Evolutionary conservation across 2,113 vertebrate species (phyloP).

Genomic region (Atherinomorus stipes): DNA sequence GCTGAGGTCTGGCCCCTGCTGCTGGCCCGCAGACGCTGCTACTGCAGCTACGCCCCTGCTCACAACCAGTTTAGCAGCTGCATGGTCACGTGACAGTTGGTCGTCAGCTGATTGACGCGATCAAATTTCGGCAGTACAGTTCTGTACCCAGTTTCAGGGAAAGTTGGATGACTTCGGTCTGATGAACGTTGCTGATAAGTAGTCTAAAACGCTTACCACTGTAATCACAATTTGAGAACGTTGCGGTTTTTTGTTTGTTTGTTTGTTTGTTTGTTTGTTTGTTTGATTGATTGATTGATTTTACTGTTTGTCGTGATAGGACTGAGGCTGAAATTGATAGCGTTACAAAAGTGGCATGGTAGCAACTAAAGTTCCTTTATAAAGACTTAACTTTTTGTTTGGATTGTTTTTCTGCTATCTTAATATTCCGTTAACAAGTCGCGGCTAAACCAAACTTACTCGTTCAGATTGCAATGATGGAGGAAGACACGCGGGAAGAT

Average conservation of each 20-base stretch:
- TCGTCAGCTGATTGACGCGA: constrained; percentile 58
- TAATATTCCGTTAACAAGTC: too few relatives aligned
- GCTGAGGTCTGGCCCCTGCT: too few relatives aligned
- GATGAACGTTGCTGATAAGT: background rate
- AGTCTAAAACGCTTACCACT: background rate
- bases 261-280: too few relatives aligned
- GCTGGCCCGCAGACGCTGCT: background rate
- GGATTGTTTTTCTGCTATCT: too few relatives aligned
- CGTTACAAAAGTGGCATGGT: too few relatives aligned
- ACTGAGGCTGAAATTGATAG: background rate
- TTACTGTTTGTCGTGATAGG: too few relatives aligned
- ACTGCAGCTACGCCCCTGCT: background rate
- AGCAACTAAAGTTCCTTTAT: background rate
- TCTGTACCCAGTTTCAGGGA: background rate
- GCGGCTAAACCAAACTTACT: too few relatives aligned
- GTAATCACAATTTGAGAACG: too few relatives aligned
- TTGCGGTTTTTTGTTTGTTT: too few relatives aligned
- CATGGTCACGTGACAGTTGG: constrained; percentile 51
- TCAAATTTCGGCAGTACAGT: constrained; percentile 38
- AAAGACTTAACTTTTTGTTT: too few relatives aligned
- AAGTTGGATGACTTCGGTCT: background rate
- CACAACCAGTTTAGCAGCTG: background rate
- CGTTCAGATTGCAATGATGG: constrained; percentile 54
- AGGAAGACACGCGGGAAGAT: constrained; percentile 77
- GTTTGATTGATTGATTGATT: too few relatives aligned